Base-by-base conservation (phyloP, 1,140 invertebrate species). In the Saxidomus purpurata region DNA sequence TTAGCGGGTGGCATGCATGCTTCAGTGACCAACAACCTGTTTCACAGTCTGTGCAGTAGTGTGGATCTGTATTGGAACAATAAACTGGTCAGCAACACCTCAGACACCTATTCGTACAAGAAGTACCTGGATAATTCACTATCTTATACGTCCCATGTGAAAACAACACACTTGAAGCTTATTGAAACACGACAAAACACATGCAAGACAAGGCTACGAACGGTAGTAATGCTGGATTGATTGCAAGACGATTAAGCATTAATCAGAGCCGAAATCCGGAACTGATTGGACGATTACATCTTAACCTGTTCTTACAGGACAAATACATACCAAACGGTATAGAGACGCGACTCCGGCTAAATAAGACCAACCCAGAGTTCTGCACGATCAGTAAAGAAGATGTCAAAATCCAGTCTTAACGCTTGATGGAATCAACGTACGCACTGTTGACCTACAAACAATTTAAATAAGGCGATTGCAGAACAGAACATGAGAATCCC, bases 31-130 rank as follows among this genome's bases (percentile, higher is more conserved):
- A 69, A 69, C 31, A 69, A 69, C 36, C 31, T 69, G 1, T 69
- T 69, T 22, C 67, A 69, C 67, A 69, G 28, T 38, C 15, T 59
- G 8, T 59, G 6, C 52, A 59, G 52, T 19, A 59, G 8, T 22
- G 19, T 69, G 1, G 67, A 69, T 22, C 31, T 69, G 67, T 69
- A 69, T 22, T 25, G 11, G 67, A 69, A 69, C 67, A 69, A 69
- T 34, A 69, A 69, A 69, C 28, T 69, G n/a, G 36, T 69, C 31
- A 31, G 4, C 36, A 69, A 22, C 67, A 34, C 11, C 22, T 8
- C 28, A 36, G 67, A 69, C 31, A 31, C 31, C 11, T 69, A 69
- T 22, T 9, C 67, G 3, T 36, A 69, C 31, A 13, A 25, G 11
- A 25, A 11, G 3, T 69, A 69, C 31, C n/a, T 69, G 2, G 36